These are phyloP conservation scores for Onychomys leucogaster DNA, from an alignment of 2,797 vertebrate genomes.

Conservation along the genomic window DNA sequence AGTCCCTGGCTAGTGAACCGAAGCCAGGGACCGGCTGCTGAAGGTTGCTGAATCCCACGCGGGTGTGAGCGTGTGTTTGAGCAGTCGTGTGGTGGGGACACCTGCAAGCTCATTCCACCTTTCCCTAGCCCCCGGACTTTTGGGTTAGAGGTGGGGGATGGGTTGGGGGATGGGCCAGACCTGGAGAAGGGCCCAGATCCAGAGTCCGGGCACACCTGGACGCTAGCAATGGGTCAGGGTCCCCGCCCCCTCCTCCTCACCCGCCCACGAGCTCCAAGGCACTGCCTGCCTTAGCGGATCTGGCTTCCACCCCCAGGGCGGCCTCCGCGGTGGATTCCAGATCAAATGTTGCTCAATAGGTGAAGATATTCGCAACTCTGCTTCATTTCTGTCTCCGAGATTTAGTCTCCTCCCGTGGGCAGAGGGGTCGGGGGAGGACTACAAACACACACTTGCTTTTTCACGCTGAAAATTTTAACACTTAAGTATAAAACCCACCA, in stretches of 20 bases:
- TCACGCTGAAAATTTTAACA: neutral
- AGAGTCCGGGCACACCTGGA: neutral
- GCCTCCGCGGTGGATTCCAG: neutral
- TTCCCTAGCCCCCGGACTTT: conserved; percentile 10
- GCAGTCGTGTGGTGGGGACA: neutral
- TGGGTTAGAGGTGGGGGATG: neutral
- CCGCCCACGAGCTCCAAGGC: neutral
- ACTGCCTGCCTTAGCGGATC: neutral
- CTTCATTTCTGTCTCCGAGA: conserved; percentile 57
- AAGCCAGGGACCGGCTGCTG: conserved; percentile 20
- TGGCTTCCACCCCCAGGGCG: conserved; percentile 8
- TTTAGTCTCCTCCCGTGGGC: conserved; percentile 7
- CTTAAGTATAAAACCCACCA: neutral
- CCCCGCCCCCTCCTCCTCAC: neutral
- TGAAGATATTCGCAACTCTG: conserved; percentile 45
- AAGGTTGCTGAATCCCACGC: neutral
- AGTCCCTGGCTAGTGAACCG: conserved; percentile 46
- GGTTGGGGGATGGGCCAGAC: neutral
- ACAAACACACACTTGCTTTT: neutral
- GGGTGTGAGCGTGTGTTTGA: conserved; percentile 34
- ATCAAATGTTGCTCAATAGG: conserved; percentile 54
- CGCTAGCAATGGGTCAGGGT: neutral
- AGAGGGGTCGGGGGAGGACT: neutral
- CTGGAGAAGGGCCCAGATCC: neutral
- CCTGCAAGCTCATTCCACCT: neutral